Percentiles rank a stretch among this genome's conserved stretches.
Conservation (phyloP, 2,888 invertebrate species). For the Bellardia bayeri region DNA sequence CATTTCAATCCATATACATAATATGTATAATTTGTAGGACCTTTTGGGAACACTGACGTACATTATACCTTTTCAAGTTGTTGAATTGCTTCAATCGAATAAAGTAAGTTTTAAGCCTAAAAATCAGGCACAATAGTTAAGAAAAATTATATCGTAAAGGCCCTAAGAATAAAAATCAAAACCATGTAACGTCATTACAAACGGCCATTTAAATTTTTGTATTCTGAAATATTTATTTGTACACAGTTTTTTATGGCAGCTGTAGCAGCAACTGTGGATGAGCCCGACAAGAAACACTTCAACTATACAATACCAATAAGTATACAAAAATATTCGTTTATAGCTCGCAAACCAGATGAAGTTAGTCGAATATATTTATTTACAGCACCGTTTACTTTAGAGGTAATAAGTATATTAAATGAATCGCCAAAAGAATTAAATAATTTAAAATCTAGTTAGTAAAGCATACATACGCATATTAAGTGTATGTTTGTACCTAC, state of each 20-base stretch:
- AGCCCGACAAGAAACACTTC: conserved; percentile 84
- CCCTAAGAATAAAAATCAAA: neutral
- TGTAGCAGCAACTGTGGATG: conserved; percentile 82
- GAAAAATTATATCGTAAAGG: no score
- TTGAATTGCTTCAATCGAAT: conserved; percentile 79
- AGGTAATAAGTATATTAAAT: conserved; percentile 84
- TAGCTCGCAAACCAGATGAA: conserved; percentile 91
- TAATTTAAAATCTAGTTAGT: conserved; percentile 1
- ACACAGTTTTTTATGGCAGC: conserved; percentile 82
- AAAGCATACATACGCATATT: no score
- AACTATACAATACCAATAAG: conserved; percentile 93
- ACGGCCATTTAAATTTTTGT: no score
- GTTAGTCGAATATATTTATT: conserved; percentile 93
- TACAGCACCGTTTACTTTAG: conserved; percentile 91
- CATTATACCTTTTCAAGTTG: conserved; percentile 79
- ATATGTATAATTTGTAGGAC: conserved; percentile 73
- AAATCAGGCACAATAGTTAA: no score
- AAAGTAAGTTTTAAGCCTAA: conserved; percentile 73
- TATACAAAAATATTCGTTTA: conserved; percentile 91
- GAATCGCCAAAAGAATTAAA: neutral
- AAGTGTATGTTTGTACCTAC: no score
- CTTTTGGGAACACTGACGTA: conserved; percentile 81
- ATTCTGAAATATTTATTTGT: neutral
- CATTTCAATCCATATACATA: neutral
- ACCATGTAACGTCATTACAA: no score